Conservation (phyloP, 2,888 invertebrate species). For the Reticulitermes lucifugus region DNA sequence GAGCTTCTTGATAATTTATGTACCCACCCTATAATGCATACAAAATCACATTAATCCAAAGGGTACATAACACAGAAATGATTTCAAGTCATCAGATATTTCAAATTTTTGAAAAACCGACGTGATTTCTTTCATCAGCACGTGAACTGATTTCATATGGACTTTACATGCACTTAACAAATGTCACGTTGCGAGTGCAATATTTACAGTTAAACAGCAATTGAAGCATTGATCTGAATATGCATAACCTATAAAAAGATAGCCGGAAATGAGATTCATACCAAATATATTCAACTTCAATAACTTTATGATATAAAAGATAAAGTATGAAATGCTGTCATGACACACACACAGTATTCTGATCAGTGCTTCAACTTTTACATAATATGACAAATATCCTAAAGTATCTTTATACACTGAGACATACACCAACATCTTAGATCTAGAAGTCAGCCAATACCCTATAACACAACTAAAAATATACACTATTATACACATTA, state of each 20-base stretch:
- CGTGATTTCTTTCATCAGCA: no score
- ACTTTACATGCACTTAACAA: not conserved
- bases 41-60: no score
- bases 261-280: not conserved
- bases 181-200: not conserved
- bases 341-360: not conserved
- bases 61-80: no score
- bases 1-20: no score
- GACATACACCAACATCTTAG: slow-evolving; percentile 5
- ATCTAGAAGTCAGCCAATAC: slow-evolving; percentile 12
- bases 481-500: slow-evolving; percentile 21
- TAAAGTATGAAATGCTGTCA: not conserved
- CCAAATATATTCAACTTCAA: no score
- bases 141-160: not conserved
- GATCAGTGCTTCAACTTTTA: not conserved
- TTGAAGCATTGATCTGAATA: not conserved
- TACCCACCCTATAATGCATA: no score
- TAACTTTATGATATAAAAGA: no score
- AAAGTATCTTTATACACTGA: not conserved
- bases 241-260: not conserved
- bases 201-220: not conserved
- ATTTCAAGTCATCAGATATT: no score
- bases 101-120: no score
- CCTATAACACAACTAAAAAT: not conserved
- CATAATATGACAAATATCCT: not conserved